Evolutionary conservation across 2,888 invertebrate species (phyloP).

Genomic region (Chrysopilus asiliformis): DNA sequence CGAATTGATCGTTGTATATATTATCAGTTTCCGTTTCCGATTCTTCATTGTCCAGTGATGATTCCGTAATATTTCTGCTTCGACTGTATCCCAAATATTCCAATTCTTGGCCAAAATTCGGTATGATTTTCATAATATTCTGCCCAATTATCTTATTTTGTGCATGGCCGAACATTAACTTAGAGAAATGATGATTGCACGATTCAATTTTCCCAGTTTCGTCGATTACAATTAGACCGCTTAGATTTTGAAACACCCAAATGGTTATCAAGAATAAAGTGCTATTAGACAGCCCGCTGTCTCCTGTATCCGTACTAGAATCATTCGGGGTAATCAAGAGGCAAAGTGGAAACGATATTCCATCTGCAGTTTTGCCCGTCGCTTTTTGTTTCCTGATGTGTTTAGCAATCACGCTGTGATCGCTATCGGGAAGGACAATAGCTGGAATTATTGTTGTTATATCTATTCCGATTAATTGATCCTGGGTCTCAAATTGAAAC

Average conservation of each 20-base stretch:
- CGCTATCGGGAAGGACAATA: constrained; percentile 37
- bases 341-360: constrained; percentile 47
- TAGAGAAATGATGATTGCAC: constrained; percentile 53
- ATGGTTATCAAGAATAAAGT: constrained; percentile 19
- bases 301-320: constrained; percentile 8
- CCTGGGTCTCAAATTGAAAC: constrained; percentile 41
- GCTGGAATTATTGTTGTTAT: constrained; percentile 41
- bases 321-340: constrained; percentile 37
- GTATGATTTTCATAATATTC: constrained; percentile 43
- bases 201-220: constrained; percentile 48
- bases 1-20: constrained; percentile 15
- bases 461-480: constrained; percentile 40
- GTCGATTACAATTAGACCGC: constrained; percentile 50
- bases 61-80: constrained; percentile 41
- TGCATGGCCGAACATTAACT: constrained; percentile 49
- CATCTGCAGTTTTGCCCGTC: constrained; percentile 50
- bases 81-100: constrained; percentile 38
- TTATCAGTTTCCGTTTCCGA: constrained; percentile 29
- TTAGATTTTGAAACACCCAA: constrained; percentile 48
- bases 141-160: constrained; percentile 45
- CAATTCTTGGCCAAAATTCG: constrained; percentile 46
- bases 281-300: constrained; percentile 13
- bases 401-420: constrained; percentile 31
- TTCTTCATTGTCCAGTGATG: constrained; percentile 42
- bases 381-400: constrained; percentile 46